Evolutionary conservation across 2,113 vertebrate species (phyloP).

Genomic region (Azemiops feae): DNA sequence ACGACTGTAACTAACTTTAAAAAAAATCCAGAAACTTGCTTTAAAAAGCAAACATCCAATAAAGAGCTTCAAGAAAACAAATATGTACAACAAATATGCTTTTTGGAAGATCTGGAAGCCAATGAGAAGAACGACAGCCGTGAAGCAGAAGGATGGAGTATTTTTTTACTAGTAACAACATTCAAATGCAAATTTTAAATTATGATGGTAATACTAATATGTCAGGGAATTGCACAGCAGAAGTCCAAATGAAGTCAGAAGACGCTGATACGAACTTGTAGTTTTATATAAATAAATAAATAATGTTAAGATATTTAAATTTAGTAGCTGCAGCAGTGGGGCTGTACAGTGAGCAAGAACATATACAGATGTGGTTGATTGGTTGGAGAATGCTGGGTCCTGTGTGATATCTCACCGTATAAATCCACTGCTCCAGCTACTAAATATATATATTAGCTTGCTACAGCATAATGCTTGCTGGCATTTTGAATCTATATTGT

Average conservation of each 20-base stretch:
- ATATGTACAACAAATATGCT: neutral
- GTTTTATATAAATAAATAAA: neutral
- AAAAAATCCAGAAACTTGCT: neutral
- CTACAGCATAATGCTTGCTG: neutral
- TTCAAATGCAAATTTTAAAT: neutral
- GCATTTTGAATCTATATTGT: neutral
- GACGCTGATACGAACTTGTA: neutral
- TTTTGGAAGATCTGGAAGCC: neutral
- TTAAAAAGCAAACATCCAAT: neutral
- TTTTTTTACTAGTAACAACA: neutral
- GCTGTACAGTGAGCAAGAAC: too few relatives aligned
- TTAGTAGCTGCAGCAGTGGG: too few relatives aligned
- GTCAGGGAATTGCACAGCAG: neutral
- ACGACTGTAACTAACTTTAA: neutral
- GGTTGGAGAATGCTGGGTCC: too few relatives aligned
- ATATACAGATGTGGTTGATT: too few relatives aligned
- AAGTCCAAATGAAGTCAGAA: neutral
- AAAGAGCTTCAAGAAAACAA: neutral
- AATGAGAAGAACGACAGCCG: neutral
- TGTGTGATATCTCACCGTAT: neutral
- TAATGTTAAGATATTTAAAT: too few relatives aligned
- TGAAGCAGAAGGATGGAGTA: neutral
- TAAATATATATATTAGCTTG: neutral
- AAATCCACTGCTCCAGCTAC: neutral
- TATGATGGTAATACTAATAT: neutral